These are phyloP conservation scores for Notiomystis cincta DNA, from an alignment of 2,113 vertebrate genomes.

Conservation along the genomic window DNA sequence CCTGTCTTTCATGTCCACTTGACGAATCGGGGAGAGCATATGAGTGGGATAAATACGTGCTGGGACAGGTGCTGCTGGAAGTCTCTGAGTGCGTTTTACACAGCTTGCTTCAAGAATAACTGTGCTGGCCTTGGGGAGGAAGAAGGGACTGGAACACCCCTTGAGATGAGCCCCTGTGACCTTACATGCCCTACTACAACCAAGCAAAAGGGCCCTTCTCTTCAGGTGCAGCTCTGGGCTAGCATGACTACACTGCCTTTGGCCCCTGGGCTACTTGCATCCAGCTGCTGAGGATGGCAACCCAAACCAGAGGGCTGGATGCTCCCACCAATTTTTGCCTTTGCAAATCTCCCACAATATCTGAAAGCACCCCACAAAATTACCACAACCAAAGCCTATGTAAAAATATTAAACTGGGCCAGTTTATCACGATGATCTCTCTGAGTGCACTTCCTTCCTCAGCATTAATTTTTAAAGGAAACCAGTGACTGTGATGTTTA, in stretches of 20 bases:
- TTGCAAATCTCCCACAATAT: background rate
- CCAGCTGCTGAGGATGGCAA: background rate
- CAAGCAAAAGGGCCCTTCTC: background rate
- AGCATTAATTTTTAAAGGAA: background rate
- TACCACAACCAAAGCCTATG: background rate
- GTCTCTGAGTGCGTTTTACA: background rate
- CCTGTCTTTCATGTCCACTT: background rate
- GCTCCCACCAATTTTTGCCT: background rate
- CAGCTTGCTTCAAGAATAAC: background rate
- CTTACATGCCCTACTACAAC: background rate
- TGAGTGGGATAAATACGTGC: rapidly evolving
- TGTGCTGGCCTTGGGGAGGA: background rate
- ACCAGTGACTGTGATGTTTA: background rate
- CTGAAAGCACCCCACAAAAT: background rate
- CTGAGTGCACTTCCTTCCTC: background rate
- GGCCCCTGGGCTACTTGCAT: background rate
- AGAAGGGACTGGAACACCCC: background rate
- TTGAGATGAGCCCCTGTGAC: background rate
- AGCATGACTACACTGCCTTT: background rate
- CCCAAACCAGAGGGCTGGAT: background rate
- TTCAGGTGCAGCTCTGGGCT: background rate
- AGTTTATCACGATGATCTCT: constrained; percentile 12
- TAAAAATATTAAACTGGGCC: background rate
- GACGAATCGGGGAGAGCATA: background rate
- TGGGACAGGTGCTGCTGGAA: background rate